A percentile compares a stretch with the other conserved stretches of the same genome.
Conservation (phyloP, 2,113 vertebrate genomes). For the Nymphicus hollandicus region DNA sequence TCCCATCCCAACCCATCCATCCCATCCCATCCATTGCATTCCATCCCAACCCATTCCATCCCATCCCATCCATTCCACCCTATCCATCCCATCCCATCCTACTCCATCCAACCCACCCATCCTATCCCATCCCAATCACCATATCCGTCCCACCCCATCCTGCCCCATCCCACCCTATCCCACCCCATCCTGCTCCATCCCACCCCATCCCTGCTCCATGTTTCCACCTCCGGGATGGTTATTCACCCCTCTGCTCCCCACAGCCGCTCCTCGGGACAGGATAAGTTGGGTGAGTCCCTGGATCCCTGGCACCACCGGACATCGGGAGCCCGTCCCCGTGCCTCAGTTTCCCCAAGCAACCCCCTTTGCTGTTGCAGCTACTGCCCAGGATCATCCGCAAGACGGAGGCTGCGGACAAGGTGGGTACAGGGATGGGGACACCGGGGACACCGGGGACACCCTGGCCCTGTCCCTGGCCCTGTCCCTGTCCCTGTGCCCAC, state of each 20-base stretch:
- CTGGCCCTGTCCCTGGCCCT: not conserved
- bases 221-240: too few species aligned
- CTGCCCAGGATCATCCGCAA: not conserved
- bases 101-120: not conserved
- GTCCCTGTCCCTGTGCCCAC: not conserved
- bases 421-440: fast-evolving
- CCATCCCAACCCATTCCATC: not conserved
- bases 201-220: not conserved
- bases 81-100: too few species aligned
- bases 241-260: not conserved
- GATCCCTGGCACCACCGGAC: not conserved
- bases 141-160: not conserved
- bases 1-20: too few species aligned
- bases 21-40: too few species aligned
- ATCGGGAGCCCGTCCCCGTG: fast-evolving
- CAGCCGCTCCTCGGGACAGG: not conserved
- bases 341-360: not conserved
- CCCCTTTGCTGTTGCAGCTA: not conserved
- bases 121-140: not conserved
- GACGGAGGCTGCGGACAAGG: not conserved
- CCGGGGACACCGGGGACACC: fast-evolving
- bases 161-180: too few species aligned
- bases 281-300: not conserved
- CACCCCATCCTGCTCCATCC: not conserved
- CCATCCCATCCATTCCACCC: too few species aligned